Evolutionary conservation across 2,797 vertebrate species (phyloP), one percentile per base, ranked within the genome.

Genomic region (Neosilurus hyrtlii): DNA sequence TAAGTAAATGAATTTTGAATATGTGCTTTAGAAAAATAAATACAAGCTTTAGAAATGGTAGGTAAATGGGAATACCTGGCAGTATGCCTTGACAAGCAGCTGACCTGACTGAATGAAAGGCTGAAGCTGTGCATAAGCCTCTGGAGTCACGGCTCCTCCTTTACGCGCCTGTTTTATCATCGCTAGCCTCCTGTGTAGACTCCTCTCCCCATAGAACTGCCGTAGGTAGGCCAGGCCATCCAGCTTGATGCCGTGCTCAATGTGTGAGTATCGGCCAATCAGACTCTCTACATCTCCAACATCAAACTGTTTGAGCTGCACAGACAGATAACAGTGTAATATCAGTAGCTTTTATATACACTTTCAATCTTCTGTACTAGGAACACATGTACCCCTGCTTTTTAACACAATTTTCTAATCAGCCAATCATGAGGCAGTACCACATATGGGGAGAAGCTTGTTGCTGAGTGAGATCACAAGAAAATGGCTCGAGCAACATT

Each of bases 81-180:
- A 93, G 86, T 94, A 92, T 0, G 93, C 89, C 89, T 85, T 93
- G 66, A 95, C 85, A 1, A 90, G 88, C 85, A 95, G 90, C 80
- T 85, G 88, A 67, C 92, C 91, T 0, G 59, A 90, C 85, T 84
- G 81, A 72, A 95, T 94, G 89, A 90, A 93, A 0, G 94, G 92
- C 88, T 91, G 90, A 3, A 95, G 90, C 11, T 94, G 93, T 63
- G 91, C 72, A 79, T 95, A 95, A 54, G 92, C 94, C 91, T 95
- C 94, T 0, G 95, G 94, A 6, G 94, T 95, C 80, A 95, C 91
- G 0, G 94, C 94, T 0, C 94, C 94, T 66, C 94, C 94, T 89
- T 95, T 95, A 78, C 94, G 90, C 0, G 94, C 95, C 83, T 92
- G 94, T 54, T 83, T 91, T 66, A 95, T 94, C 95, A 95, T 95